Percentiles rank a stretch among this genome's conserved stretches.
Evolutionary conservation across 2,113 vertebrate genomes (phyloP).

Genomic region (Phylloscopus whistleri): DNA sequence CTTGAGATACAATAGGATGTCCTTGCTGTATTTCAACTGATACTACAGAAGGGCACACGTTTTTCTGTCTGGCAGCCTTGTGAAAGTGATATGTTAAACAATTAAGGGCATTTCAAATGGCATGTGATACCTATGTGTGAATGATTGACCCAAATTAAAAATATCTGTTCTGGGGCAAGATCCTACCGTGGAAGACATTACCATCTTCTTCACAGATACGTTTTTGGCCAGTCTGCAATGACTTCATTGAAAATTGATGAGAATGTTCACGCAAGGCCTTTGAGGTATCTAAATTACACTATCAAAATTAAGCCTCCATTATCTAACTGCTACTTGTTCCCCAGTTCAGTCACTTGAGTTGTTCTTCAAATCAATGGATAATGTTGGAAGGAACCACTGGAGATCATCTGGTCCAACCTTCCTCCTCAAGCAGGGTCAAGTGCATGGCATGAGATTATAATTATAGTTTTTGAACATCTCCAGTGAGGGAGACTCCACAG

Average conservation of each 20-base stretch:
- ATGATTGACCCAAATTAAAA: neutral
- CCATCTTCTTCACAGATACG: rapidly evolving
- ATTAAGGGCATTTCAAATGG: neutral
- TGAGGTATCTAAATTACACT: neutral
- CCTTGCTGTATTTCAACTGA: neutral
- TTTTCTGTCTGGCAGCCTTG: neutral
- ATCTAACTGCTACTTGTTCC: neutral
- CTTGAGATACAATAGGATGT: neutral
- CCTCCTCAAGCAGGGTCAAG: neutral
- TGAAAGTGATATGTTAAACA: neutral
- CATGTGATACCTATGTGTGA: neutral
- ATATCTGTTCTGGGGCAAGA: neutral
- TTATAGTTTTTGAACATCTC: neutral
- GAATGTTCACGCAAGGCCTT: neutral
- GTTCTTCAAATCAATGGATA: neutral
- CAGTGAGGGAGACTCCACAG: neutral
- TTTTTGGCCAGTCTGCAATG: neutral
- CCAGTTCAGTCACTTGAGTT: neutral
- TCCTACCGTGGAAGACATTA: neutral
- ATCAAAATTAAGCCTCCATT: neutral
- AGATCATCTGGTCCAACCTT: neutral
- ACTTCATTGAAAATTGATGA: neutral
- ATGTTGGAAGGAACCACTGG: neutral
- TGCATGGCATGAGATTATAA: neutral
- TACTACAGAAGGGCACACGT: neutral